These are phyloP conservation scores for Beris chalybata DNA, from an alignment of 2,888 invertebrate genomes.

Conservation along the genomic window DNA sequence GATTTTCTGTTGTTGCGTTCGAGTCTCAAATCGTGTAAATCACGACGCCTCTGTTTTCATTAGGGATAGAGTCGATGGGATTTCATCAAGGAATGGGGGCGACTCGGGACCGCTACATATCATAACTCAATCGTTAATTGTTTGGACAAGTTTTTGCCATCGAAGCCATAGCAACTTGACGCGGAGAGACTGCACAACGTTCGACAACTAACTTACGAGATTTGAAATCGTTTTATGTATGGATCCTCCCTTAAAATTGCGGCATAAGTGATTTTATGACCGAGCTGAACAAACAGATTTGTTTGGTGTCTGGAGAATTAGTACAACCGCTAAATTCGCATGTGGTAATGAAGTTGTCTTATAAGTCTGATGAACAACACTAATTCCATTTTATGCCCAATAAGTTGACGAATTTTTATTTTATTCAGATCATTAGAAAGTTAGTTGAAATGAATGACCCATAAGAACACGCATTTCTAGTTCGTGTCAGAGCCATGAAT, in stretches of 20 bases:
- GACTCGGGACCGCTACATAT: neutral
- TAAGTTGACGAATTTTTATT: conserved; percentile 18
- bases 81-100: too few relatives aligned
- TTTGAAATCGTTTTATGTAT: conserved; percentile 1
- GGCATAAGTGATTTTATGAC: conserved; percentile 3
- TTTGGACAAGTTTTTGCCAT: conserved; percentile 15
- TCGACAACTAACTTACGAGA: neutral
- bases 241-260: neutral
- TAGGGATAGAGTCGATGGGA: too few relatives aligned
- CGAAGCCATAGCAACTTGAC: neutral
- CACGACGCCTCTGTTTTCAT: too few relatives aligned
- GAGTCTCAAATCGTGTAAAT: too few relatives aligned
- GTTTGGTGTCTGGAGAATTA: neutral
- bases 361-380: neutral
- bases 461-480: too few relatives aligned
- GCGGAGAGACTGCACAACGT: neutral
- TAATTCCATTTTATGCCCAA: neutral
- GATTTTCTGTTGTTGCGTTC: too few relatives aligned
- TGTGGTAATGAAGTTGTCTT: neutral
- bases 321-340: neutral
- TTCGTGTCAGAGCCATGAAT: too few relatives aligned
- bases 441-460: conserved; percentile 1
- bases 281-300: neutral
- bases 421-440: conserved; percentile 1
- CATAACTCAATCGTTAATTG: conserved; percentile 7